These are phyloP conservation scores for Calypte anna DNA, from an alignment of 2,113 vertebrate species.

Conservation along the genomic window DNA sequence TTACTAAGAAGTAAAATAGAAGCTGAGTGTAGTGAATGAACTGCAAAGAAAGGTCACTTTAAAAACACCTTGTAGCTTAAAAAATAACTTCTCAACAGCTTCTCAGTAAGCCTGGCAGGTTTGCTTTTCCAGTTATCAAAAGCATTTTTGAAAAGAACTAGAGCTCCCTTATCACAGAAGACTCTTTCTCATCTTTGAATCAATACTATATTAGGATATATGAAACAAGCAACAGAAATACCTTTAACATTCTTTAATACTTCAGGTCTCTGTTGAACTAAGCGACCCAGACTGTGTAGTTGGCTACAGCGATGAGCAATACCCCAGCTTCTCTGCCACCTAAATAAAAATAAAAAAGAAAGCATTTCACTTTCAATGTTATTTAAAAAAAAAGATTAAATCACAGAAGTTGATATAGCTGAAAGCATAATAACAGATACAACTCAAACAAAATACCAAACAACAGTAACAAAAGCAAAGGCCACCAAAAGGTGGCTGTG, in stretches of 20 bases:
- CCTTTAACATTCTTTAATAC: conserved; percentile 86
- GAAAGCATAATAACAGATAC: not conserved
- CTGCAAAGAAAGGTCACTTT: not conserved
- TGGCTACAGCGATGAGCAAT: conserved; percentile 90
- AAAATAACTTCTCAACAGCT: not conserved
- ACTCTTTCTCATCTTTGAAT: not conserved
- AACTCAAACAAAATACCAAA: not conserved
- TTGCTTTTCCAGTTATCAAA: not conserved
- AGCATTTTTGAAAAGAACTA: not conserved
- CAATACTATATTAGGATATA: not conserved
- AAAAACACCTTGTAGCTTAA: not conserved
- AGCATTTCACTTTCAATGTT: not conserved
- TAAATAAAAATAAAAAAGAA: conserved; percentile 59
- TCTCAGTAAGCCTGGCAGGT: not conserved
- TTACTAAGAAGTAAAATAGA: not conserved
- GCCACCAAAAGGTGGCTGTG: not conserved
- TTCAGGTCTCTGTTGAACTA: conserved; percentile 88
- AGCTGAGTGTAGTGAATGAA: not conserved
- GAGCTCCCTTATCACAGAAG: not conserved
- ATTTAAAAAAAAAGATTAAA: not conserved
- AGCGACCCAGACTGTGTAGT: conserved; percentile 90
- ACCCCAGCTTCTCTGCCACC: conserved; percentile 98
- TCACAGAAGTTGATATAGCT: not conserved
- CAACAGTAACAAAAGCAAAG: not conserved
- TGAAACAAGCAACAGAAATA: conserved; percentile 52